These are phyloP conservation scores for Cerceris rybyensis DNA, from an alignment of 2,888 invertebrate species.

Conservation along the genomic window DNA sequence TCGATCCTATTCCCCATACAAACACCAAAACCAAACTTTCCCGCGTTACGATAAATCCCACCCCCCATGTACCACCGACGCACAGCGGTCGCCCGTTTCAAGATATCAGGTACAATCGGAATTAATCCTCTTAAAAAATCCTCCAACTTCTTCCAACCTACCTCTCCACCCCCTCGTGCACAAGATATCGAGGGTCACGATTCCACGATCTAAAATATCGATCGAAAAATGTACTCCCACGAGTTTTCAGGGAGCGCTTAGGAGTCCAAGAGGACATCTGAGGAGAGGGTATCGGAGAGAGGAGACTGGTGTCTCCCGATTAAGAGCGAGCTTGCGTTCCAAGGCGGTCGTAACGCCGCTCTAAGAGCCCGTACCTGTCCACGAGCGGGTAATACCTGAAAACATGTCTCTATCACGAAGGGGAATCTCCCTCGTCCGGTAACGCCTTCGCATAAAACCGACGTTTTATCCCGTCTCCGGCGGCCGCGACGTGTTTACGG, in stretches of 20 bases:
- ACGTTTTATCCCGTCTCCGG: constrained; percentile 77
- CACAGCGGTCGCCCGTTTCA: too few relatives aligned
- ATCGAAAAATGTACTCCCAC: constrained; percentile 33
- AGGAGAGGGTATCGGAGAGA: constrained; percentile 9
- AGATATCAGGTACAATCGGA: too few relatives aligned
- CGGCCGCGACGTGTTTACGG: constrained; percentile 78
- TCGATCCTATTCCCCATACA: too few relatives aligned
- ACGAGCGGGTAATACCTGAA: constrained; percentile 79
- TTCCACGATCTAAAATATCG: constrained; percentile 30
- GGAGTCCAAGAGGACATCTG: constrained; percentile 30
- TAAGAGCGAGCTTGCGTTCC: constrained; percentile 72
- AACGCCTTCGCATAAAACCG: constrained; percentile 80
- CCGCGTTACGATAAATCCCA: too few relatives aligned
- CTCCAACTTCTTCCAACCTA: too few relatives aligned
- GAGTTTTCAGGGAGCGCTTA: constrained; percentile 12
- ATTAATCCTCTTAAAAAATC: too few relatives aligned
- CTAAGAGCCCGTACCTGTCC: constrained; percentile 80
- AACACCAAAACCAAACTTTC: too few relatives aligned
- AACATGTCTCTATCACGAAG: constrained; percentile 80
- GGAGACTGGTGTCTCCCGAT: constrained; percentile 66
- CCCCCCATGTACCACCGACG: too few relatives aligned
- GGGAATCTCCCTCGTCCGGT: constrained; percentile 75
- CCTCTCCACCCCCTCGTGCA: too few relatives aligned
- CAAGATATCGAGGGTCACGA: neutral
- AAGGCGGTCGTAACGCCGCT: constrained; percentile 74